Evolutionary conservation across 2,888 invertebrate genomes (phyloP).

Genomic region (Metellina segmentata): DNA sequence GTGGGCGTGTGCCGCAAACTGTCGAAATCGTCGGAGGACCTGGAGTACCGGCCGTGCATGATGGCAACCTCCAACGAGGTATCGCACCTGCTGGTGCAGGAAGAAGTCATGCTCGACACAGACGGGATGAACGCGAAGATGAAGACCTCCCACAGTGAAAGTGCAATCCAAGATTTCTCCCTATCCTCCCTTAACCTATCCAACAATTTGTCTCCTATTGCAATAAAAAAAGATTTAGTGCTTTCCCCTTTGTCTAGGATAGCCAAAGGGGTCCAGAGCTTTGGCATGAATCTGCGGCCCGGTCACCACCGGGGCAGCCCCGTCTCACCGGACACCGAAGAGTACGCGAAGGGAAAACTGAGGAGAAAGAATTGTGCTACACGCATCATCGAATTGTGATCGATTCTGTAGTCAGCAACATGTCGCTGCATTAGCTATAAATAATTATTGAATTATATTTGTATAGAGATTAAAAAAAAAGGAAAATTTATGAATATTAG

Average conservation of each 20-base stretch:
- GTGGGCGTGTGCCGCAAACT: conserved; percentile 74
- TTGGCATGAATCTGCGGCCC: conserved; percentile 87
- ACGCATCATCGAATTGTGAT: conserved; percentile 77
- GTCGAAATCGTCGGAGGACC: conserved; percentile 78
- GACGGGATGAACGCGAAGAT: conserved; percentile 81
- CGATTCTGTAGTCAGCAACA: conserved; percentile 20
- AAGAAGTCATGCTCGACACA: conserved; percentile 72
- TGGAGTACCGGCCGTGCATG: conserved; percentile 66
- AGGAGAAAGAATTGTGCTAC: conserved; percentile 76
- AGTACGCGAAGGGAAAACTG: conserved; percentile 72
- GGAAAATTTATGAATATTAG: conserved; percentile 36
- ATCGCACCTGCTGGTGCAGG: conserved; percentile 75
- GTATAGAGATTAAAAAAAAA: conserved; percentile 55
- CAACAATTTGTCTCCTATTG: conserved; percentile 76
- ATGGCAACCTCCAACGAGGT: conserved; percentile 74
- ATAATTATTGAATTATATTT: conserved; percentile 56
- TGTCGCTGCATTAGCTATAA: conserved; percentile 41
- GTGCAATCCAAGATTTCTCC: conserved; percentile 84
- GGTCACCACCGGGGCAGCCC: conserved; percentile 22
- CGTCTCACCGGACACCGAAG: conserved; percentile 67
- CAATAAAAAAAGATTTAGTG: conserved; percentile 78
- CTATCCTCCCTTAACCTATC: conserved; percentile 74
- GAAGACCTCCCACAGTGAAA: conserved; percentile 89
- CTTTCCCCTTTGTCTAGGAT: conserved; percentile 88
- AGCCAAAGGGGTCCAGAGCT: conserved; percentile 91